Base-by-base conservation (phyloP, 2,888 invertebrate genomes). In the Mechanitis mazaeus region DNA sequence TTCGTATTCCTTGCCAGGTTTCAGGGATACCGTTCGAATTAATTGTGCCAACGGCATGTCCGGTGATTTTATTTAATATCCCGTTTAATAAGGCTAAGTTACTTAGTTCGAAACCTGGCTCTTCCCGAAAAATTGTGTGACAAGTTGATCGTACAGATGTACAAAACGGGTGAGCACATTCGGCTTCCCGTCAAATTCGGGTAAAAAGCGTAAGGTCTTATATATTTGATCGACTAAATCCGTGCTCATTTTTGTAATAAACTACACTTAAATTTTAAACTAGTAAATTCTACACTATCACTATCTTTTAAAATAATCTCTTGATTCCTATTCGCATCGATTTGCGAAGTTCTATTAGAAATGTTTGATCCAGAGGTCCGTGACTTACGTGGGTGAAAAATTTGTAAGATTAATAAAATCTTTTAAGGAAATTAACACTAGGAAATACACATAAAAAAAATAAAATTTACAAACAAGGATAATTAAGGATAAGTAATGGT, bases 131-230 rank as follows among this genome's bases (percentile, higher is more conserved):
- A 47, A 60, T 12, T 45, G 45, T 53, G 45, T 3, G 35, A 61
- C 59, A 56, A 59, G 35, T 33, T 68, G 62, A n/a, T 72, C 71
- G 45, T 69, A 71, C 2, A 72, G 6, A 0, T 59, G 57, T 11
- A 71, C 68, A 20, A 72, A 71, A 5, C 66, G 55, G 0, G 63
- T 65, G 2, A 68, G 20, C 0, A 68, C 60, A 20, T 65, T 55
- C 2, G 63, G 20, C 0, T 20, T 20, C 20, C 20, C 20, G 20
- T 20, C 20, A 20, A 20, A 20, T 20, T 20, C 20, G 20, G 20
- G 20, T 20, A 20, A 20, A 20, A 20, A 20, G 20, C 20, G 20
- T 20, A 20, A 20, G 20, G 20, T 20, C 20, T 20, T 20, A 20
- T 20, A 20, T 20, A 20, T 20, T 20, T 20, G 20, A 20, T 20